phyloP scores from a whole-genome alignment of 2,113 vertebrate species.

The Bostrychus sinensis region DNA sequence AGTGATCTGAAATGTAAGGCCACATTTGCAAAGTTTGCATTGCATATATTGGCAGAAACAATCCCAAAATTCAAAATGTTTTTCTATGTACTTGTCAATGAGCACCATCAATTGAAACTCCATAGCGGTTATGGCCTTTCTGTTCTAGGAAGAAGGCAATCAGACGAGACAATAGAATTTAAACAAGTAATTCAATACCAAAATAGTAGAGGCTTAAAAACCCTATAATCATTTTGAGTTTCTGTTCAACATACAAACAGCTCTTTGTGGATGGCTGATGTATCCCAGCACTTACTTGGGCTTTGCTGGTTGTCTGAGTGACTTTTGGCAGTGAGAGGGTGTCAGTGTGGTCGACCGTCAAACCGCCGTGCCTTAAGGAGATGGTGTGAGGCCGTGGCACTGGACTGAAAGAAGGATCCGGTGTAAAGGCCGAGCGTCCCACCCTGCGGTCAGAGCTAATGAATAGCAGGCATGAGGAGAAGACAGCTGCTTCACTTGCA shows the following conservation, averaged over 20 bases:
- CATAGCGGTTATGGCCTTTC: neutral
- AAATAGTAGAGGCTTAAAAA: constrained; percentile 34
- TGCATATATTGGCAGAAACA: too few species aligned
- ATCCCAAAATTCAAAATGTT: too few species aligned
- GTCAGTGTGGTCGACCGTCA: constrained; percentile 53
- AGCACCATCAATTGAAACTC: constrained; percentile 19
- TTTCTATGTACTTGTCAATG: too few species aligned
- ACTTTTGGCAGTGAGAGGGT: constrained; percentile 44
- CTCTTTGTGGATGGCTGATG: constrained; percentile 37
- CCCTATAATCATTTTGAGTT: constrained; percentile 44
- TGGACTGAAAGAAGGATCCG: constrained; percentile 49
- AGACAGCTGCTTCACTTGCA: constrained; percentile 43
- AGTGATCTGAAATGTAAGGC: too few species aligned
- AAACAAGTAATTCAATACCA: constrained; percentile 49
- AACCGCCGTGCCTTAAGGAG: constrained; percentile 43
- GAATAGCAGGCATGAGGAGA: constrained; percentile 46
- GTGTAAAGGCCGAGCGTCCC: constrained; percentile 38
- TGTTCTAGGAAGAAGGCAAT: constrained; percentile 43
- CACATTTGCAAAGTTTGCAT: too few species aligned
- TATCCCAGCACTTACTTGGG: constrained; percentile 45
- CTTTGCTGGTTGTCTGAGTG: constrained; percentile 47
- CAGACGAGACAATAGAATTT: constrained; percentile 28
- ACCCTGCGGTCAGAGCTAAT: constrained; percentile 43
- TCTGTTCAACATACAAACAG: constrained; percentile 37
- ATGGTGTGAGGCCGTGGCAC: constrained; percentile 48